These are phyloP conservation scores for Anas platyrhynchos DNA, from an alignment of 2,113 vertebrate genomes.

Conservation along the genomic window DNA sequence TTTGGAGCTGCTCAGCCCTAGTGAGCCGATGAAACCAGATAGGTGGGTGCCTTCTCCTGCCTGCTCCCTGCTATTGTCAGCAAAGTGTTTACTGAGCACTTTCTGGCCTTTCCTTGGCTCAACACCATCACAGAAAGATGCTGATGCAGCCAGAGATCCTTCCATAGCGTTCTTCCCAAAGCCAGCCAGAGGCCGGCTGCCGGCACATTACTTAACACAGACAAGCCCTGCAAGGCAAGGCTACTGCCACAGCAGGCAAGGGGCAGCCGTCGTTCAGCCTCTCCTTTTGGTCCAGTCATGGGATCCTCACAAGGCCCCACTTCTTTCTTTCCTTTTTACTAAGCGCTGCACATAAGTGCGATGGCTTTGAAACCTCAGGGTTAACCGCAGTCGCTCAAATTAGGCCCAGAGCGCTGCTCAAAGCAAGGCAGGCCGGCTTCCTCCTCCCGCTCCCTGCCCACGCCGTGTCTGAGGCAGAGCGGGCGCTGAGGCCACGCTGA, in stretches of 20 bases:
- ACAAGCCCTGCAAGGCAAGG: neutral
- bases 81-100: constrained; percentile 48
- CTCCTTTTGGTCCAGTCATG: neutral
- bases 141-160: constrained; percentile 50
- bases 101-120: constrained; percentile 49
- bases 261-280: neutral
- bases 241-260: neutral
- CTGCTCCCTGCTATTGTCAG: constrained; percentile 32
- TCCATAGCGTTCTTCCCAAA: constrained; percentile 38
- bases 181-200: neutral
- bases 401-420: neutral
- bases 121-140: neutral
- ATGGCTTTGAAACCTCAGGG: constrained; percentile 9
- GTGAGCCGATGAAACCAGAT: neutral
- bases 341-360: neutral
- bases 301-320: neutral
- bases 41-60: neutral
- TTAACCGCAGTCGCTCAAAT: constrained; percentile 9
- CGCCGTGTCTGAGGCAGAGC: neutral
- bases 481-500: neutral
- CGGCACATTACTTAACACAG: neutral
- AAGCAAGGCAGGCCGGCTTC: neutral
- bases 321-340: neutral
- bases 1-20: neutral
- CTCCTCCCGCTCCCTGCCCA: neutral